phyloP scores from a whole-genome alignment of 2,113 vertebrate species.

The Trichechus manatus region DNA sequence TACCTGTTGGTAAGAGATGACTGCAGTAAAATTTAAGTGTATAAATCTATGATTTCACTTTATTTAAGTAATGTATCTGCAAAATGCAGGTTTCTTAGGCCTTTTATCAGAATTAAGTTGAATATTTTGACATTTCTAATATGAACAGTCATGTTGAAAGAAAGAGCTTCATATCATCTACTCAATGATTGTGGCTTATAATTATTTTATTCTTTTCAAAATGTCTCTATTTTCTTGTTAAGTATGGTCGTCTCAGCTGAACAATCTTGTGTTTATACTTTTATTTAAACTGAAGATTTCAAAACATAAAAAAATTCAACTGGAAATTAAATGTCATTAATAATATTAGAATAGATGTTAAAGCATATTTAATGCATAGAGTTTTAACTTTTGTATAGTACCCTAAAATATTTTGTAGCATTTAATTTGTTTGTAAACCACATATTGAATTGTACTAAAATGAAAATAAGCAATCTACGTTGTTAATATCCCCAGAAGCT shows the following conservation, averaged over 20 bases:
- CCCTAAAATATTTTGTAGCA: conserved; percentile 62
- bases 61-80: neutral
- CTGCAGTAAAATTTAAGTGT: neutral
- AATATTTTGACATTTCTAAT: neutral
- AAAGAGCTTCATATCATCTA: neutral
- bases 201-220: conserved; percentile 35
- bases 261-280: conserved; percentile 55
- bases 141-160: neutral
- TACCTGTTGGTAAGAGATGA: neutral
- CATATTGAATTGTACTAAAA: neutral
- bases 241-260: conserved; percentile 13
- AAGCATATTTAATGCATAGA: neutral
- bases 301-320: conserved; percentile 68
- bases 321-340: conserved; percentile 74
- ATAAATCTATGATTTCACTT: neutral
- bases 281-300: conserved; percentile 62
- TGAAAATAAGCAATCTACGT: neutral
- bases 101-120: neutral
- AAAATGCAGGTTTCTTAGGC: neutral
- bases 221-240: conserved; percentile 36
- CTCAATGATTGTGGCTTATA: neutral
- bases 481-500: neutral
- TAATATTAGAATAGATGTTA: conserved; percentile 40
- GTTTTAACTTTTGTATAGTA: conserved; percentile 56
- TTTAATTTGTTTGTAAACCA: conserved; percentile 74